A percentile compares a stretch with the other conserved stretches of the same genome.
These are phyloP conservation scores for Thysanoteuthis rhombus DNA, from an alignment of 2,888 invertebrate species.

Conservation along the genomic window DNA sequence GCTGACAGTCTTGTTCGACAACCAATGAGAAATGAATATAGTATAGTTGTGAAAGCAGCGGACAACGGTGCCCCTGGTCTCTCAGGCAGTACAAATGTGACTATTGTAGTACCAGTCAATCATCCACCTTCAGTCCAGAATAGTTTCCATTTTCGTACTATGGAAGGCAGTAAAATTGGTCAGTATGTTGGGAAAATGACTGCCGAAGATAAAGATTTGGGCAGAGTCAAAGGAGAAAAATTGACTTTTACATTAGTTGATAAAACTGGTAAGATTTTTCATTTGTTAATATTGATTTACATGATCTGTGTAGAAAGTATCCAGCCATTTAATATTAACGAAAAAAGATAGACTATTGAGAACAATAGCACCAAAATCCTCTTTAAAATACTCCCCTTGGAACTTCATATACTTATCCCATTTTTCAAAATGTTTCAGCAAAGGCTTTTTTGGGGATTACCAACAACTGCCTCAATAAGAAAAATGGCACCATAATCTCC, in stretches of 20 bases:
- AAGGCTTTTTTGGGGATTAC: too few relatives aligned
- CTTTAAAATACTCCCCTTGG: too few relatives aligned
- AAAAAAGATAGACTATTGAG: too few relatives aligned
- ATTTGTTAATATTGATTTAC: too few relatives aligned
- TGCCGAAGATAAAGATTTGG: slow-evolving; percentile 38
- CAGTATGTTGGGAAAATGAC: slow-evolving; percentile 34
- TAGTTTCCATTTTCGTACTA: slow-evolving; percentile 31
- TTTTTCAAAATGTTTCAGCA: too few relatives aligned
- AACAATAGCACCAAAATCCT: too few relatives aligned
- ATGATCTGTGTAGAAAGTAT: too few relatives aligned
- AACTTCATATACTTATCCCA: too few relatives aligned
- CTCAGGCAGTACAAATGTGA: slow-evolving; percentile 35
- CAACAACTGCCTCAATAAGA: too few relatives aligned
- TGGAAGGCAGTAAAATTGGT: slow-evolving; percentile 36
- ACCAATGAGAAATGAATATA: slow-evolving; percentile 36
- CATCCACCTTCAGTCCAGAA: slow-evolving; percentile 36
- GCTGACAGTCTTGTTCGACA: slow-evolving; percentile 39
- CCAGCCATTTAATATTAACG: too few relatives aligned
- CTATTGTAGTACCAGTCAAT: slow-evolving; percentile 39
- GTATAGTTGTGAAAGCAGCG: slow-evolving; percentile 37
- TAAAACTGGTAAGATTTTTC: neutral
- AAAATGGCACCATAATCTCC: too few relatives aligned
- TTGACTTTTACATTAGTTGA: slow-evolving; percentile 28
- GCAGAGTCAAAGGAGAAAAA: slow-evolving; percentile 25
- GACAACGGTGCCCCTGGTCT: slow-evolving; percentile 40